These are phyloP conservation scores for Natrix natrix DNA, from an alignment of 2,797 vertebrate species.

Conservation along the genomic window DNA sequence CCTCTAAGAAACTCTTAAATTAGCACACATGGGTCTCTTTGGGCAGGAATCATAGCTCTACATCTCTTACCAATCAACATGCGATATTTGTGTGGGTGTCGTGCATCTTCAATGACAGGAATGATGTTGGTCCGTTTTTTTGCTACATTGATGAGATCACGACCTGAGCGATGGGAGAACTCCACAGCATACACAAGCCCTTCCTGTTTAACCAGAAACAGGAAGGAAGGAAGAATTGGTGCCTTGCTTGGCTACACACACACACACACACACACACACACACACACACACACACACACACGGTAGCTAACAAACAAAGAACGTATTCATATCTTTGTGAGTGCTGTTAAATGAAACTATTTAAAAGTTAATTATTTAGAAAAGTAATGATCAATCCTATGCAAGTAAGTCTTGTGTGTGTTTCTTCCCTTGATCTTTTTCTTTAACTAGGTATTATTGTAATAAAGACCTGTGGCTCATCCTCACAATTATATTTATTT, in stretches of 20 bases:
- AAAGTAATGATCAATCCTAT: not conserved
- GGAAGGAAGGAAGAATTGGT: not conserved
- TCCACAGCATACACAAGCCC: constrained; percentile 94
- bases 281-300: not conserved
- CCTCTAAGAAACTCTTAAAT: not conserved
- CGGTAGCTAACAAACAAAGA: not conserved
- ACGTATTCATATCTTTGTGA: not conserved
- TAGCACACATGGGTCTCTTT: not conserved
- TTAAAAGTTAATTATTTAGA: not conserved
- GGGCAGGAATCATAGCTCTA: not conserved
- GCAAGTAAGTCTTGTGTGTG: not conserved
- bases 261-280: too few species aligned
- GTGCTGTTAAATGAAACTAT: not conserved
- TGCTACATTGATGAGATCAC: constrained; percentile 90
- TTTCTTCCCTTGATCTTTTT: not conserved
- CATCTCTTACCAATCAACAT: constrained; percentile 85
- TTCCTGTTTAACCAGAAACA: constrained; percentile 67
- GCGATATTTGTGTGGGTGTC: constrained; percentile 92
- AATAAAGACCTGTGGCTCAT: not conserved
- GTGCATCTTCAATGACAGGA: constrained; percentile 91
- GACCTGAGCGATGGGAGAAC: constrained; percentile 92
- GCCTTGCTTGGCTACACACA: not conserved
- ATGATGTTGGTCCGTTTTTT: constrained; percentile 95
- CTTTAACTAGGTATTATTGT: not conserved
- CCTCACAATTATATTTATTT: not conserved